Evolutionary conservation across 2,113 vertebrate genomes (phyloP).

Genomic region (Acanthochromis polyacanthus): DNA sequence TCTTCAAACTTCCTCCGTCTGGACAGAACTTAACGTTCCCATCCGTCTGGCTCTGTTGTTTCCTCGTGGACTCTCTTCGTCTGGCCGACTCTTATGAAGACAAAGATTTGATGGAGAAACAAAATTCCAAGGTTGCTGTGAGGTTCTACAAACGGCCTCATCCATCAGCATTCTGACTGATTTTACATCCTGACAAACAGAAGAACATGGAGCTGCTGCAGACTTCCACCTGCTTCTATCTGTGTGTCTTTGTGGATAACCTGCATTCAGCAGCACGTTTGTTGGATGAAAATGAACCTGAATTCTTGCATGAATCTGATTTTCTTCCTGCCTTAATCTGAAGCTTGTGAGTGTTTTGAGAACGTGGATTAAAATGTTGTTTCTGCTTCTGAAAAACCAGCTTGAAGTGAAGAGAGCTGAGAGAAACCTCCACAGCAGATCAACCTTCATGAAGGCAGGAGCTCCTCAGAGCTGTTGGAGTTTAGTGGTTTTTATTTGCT

Average conservation of each 20-base stretch:
- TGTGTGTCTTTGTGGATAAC: constrained; percentile 10
- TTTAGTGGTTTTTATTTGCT: background rate
- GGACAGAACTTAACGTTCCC: background rate
- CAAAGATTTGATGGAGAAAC: constrained; percentile 30
- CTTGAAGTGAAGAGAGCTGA: background rate
- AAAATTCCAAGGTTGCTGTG: constrained; percentile 59
- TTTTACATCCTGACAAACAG: constrained; percentile 37
- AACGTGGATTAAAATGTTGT: background rate
- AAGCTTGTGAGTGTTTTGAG: background rate
- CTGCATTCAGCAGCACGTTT: no score
- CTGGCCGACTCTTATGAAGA: background rate
- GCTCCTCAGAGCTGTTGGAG: background rate
- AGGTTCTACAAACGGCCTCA: constrained; percentile 31
- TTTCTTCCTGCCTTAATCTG: background rate
- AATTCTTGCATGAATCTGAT: background rate
- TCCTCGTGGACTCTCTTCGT: constrained; percentile 17
- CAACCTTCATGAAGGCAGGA: background rate
- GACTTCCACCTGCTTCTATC: background rate
- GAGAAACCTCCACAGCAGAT: background rate
- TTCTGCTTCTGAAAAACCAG: background rate
- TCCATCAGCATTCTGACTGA: constrained; percentile 39
- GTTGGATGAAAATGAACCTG: no score
- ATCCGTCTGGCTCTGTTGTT: background rate
- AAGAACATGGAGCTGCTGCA: background rate
- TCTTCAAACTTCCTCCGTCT: background rate